Percentiles rank a stretch among this genome's conserved stretches.
phyloP scores from a whole-genome alignment of 2,888 invertebrate species.

The Labia minor region DNA sequence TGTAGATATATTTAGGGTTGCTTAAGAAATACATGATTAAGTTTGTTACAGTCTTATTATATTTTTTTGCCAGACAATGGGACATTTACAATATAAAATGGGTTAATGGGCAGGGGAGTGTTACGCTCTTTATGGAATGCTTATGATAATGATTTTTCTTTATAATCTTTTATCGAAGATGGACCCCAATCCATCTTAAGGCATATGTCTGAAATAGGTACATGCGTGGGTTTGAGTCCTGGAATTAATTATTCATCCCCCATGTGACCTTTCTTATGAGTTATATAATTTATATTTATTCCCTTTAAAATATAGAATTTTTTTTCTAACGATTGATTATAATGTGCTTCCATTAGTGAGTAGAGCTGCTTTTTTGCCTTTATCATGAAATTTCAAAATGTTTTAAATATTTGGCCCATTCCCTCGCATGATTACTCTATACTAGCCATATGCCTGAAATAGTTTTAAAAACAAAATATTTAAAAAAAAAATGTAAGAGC shows the following conservation, averaged over 20 bases:
- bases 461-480: neutral
- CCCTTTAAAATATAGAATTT: neutral
- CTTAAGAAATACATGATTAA: slow-evolving; percentile 17
- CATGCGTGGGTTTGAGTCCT: neutral
- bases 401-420: neutral
- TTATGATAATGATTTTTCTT: neutral
- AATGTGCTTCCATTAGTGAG: neutral
- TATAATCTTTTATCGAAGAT: neutral
- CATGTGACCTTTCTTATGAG: neutral
- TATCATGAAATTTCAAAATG: neutral
- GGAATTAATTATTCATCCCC: neutral
- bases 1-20: slow-evolving; percentile 25
- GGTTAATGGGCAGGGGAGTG: slow-evolving; percentile 20
- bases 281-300: neutral
- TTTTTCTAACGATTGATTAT: slow-evolving; percentile 13
- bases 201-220: neutral
- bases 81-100: slow-evolving; percentile 19
- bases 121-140: neutral
- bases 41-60: slow-evolving; percentile 5
- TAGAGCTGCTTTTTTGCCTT: neutral
- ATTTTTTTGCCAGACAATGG: neutral
- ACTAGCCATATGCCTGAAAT: neutral
- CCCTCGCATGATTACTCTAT: neutral
- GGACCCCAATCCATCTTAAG: neutral
- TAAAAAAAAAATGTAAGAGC: neutral